A percentile compares a stretch with the other conserved stretches of the same genome.
phyloP scores from a whole-genome alignment of 1,140 invertebrate genomes.

The Saxidomus purpurata region DNA sequence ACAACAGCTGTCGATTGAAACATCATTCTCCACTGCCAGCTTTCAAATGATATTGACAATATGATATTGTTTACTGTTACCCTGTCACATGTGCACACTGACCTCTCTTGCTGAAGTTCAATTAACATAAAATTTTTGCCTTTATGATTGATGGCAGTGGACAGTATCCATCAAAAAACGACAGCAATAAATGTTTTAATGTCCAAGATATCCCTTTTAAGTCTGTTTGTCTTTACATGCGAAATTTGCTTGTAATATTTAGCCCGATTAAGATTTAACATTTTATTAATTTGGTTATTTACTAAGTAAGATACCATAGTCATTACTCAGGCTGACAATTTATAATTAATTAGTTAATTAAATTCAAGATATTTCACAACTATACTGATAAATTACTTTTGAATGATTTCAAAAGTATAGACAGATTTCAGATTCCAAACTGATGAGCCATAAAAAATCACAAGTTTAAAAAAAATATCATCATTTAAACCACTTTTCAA shows the following conservation, averaged over 20 bases:
- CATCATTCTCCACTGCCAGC: not conserved
- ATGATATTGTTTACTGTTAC: constrained; percentile 55
- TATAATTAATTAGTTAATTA: constrained; percentile 65
- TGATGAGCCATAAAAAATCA: not conserved
- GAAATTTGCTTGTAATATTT: constrained; percentile 23
- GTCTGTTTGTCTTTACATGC: constrained; percentile 18
- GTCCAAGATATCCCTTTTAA: constrained; percentile 36
- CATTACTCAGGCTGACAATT: constrained; percentile 52
- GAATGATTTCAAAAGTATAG: constrained; percentile 24
- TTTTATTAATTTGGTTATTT: constrained; percentile 26
- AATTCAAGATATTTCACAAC: constrained; percentile 46
- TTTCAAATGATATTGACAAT: constrained; percentile 38
- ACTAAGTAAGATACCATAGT: constrained; percentile 20
- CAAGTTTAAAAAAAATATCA: no score
- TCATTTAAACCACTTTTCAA: no score
- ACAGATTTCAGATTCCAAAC: constrained; percentile 38
- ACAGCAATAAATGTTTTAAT: constrained; percentile 56
- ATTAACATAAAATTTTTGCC: constrained; percentile 56
- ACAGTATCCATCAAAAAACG: constrained; percentile 44
- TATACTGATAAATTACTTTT: constrained; percentile 25
- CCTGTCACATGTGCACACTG: constrained; percentile 44
- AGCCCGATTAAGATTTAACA: not conserved
- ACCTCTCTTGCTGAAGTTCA: constrained; percentile 59
- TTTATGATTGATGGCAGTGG: constrained; percentile 39
- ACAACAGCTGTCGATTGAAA: constrained; percentile 26